phyloP scores from a whole-genome alignment of 2,113 vertebrate species.

The Tragelaphus strepsiceros region DNA sequence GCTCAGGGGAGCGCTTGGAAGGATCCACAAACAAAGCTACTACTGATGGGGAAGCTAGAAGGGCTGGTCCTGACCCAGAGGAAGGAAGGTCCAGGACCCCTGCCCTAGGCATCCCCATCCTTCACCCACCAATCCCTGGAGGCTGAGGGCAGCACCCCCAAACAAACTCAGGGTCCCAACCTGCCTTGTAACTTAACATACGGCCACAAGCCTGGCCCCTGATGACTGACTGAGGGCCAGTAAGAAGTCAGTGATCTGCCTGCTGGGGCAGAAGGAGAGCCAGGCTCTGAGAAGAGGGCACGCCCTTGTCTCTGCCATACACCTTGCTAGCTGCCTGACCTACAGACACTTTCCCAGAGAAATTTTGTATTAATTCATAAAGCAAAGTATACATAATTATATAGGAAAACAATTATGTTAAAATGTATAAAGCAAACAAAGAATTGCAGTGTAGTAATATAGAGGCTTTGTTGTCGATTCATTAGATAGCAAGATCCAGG shows the following conservation, averaged over 20 bases:
- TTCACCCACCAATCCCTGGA: background rate
- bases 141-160: background rate
- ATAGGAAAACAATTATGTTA: background rate
- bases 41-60: background rate
- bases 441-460: background rate
- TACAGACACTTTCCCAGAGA: background rate
- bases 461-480: background rate
- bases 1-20: background rate
- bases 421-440: background rate
- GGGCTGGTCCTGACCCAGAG: background rate
- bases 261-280: background rate
- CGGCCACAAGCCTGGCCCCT: background rate
- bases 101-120: too few species aligned
- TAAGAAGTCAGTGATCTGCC: background rate
- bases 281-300: too few species aligned
- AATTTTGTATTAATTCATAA: background rate
- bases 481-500: background rate
- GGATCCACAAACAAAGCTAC: background rate
- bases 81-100: background rate
- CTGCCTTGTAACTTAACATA: background rate
- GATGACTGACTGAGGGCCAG: background rate
- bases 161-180: background rate
- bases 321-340: background rate
- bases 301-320: background rate
- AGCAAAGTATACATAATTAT: background rate